Evolutionary conservation across 2,797 vertebrate species (phyloP).

Genomic region (Emydoidea blandingii): DNA sequence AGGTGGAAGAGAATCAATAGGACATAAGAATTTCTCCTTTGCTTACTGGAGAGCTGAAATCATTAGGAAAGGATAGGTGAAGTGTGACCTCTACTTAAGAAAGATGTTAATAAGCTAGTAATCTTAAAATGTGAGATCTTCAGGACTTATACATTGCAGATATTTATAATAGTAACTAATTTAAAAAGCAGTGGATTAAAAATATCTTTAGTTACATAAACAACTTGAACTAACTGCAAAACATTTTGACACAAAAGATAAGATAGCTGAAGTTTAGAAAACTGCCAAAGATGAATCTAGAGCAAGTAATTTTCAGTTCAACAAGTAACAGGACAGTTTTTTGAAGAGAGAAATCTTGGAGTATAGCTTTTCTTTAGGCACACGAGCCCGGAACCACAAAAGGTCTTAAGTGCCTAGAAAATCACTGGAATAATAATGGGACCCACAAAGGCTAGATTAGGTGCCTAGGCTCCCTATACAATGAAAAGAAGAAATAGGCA

Average conservation of each 20-base stretch:
- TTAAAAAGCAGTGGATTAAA: neutral
- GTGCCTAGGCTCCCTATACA: neutral
- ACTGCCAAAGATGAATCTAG: neutral
- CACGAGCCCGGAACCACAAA: neutral
- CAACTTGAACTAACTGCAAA: neutral
- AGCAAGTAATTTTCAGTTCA: neutral
- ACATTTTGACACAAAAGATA: neutral
- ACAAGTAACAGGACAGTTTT: neutral
- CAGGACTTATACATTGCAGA: neutral
- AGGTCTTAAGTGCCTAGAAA: neutral
- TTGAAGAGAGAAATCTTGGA: neutral
- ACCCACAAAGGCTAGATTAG: neutral
- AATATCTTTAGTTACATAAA: neutral
- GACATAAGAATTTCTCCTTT: neutral
- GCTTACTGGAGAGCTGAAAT: neutral
- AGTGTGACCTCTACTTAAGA: neutral
- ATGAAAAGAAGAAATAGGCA: neutral
- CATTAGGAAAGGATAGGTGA: neutral
- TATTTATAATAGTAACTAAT: neutral
- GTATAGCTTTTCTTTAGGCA: neutral
- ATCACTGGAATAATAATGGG: neutral
- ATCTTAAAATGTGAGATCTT: fast-evolving
- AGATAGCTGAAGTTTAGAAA: neutral
- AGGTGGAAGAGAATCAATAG: neutral
- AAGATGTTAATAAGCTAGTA: neutral